Evolutionary conservation across 2,797 vertebrate species (phyloP), one percentile per base, ranked within the genome.

Genomic region (Melanotaenia boesemani): DNA sequence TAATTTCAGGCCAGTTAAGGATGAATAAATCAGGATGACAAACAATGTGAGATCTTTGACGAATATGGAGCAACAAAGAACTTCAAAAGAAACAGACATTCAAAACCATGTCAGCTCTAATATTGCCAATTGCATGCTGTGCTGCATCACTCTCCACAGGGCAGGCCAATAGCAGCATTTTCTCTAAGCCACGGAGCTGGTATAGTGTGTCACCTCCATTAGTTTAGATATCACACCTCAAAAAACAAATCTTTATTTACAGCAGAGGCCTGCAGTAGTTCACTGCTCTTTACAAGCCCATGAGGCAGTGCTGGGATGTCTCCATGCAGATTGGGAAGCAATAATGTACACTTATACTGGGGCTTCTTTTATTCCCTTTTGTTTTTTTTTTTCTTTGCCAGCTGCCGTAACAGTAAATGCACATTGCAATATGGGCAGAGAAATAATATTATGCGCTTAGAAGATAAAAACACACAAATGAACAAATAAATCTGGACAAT

Each of bases 271-370:
- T 80, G 79, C 54, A 11, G 65, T 44, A 63, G 63, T 71, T 81
- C 65, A n/a, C 20, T 48, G 46, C 46, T n/a, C 46, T 56, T 71
- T 9, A 64, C 78, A 83, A 86, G 70, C 79, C 85, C 77, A 73
- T 26, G n/a, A 85, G 80, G 74, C 80, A 75, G 65, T 30, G 75
- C 73, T 81, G 85, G 83, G 60, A 83, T 15, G 15, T 80, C 80
- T 88, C 82, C 88, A 90, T 91, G 90, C 92, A 90, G 77, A 80
- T 63, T 82, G 75, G 78, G 63, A 84, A 86, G 82, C 63, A 36
- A 69, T 72, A 84, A 81, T 86, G 76, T 84, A 81, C 74, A 88
- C 37, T 80, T 67, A 76, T 56, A 66, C 39, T 66, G 52, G 77
- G 63, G 48, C 62, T 72, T 63, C n/a, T 70, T 66, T 65, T 62